Percentiles rank a stretch among this genome's conserved stretches.
Conservation (phyloP, 2,888 invertebrate species). For the Luperina nickerlii region DNA sequence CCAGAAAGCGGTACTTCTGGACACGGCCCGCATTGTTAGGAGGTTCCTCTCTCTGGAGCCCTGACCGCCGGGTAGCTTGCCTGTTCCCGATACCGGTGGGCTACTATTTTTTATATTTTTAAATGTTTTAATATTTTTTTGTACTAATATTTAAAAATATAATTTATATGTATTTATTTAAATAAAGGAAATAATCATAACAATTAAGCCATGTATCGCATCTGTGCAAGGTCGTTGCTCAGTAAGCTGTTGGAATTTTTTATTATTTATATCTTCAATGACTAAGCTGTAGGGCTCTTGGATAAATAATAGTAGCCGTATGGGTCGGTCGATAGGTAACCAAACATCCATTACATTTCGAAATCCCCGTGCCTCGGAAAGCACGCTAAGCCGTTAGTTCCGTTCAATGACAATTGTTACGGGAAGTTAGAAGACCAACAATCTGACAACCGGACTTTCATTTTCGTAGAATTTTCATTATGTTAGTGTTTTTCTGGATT, state of each 20-base stretch:
- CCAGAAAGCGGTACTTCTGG: no score
- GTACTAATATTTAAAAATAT: no score
- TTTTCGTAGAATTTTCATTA: not conserved
- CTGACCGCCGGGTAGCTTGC: no score
- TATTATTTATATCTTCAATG: no score
- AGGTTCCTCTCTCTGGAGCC: no score
- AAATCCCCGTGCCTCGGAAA: not conserved
- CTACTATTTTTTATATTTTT: no score
- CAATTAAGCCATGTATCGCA: not conserved
- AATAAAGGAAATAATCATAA: not conserved
- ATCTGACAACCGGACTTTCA: not conserved
- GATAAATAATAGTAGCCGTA: not conserved
- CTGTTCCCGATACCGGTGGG: no score
- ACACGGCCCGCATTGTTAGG: no score
- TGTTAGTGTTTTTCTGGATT: not conserved
- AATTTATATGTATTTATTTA: no score
- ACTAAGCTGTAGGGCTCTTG: no score
- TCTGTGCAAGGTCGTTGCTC: not conserved
- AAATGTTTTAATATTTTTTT: no score
- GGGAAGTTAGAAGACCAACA: not conserved
- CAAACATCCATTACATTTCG: not conserved
- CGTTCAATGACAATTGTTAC: not conserved
- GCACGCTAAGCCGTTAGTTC: not conserved
- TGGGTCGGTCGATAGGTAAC: not conserved
- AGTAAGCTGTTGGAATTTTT: not conserved